These are phyloP conservation scores for Cirrhinus molitorella DNA, from an alignment of 2,797 vertebrate genomes.

Conservation along the genomic window DNA sequence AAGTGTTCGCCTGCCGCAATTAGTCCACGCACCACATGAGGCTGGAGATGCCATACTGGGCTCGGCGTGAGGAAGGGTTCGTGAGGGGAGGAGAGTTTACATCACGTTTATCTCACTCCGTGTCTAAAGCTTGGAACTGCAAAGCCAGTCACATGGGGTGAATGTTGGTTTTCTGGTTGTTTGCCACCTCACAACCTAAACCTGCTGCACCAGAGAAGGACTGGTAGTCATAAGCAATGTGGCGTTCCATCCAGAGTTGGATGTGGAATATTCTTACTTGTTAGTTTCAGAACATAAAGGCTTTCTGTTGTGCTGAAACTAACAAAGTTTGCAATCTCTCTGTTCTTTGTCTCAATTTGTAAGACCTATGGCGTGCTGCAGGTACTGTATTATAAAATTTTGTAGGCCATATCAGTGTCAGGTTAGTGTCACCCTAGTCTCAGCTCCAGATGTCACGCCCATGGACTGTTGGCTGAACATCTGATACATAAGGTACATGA, in stretches of 20 bases:
- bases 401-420: background rate
- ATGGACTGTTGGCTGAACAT: background rate
- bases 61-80: conserved; percentile 49
- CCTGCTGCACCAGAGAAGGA: background rate
- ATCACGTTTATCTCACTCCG: conserved; percentile 35
- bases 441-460: background rate
- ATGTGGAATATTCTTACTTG: background rate
- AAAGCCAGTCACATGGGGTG: conserved; percentile 33
- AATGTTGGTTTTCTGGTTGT: background rate
- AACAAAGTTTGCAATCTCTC: background rate
- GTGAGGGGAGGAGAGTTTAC: conserved; percentile 38
- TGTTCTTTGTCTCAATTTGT: background rate
- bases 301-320: too few relatives aligned
- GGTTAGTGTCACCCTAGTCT: background rate
- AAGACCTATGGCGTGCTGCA: background rate
- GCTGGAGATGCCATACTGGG: conserved; percentile 50
- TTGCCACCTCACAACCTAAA: background rate
- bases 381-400: background rate
- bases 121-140: conserved; percentile 18
- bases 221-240: background rate
- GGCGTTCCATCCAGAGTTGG: background rate
- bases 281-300: background rate
- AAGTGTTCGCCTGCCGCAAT: conserved; percentile 71
- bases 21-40: conserved; percentile 64
- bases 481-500: background rate